phyloP scores from a whole-genome alignment of 2,888 invertebrate genomes.

The Monoplex corrugatus region DNA sequence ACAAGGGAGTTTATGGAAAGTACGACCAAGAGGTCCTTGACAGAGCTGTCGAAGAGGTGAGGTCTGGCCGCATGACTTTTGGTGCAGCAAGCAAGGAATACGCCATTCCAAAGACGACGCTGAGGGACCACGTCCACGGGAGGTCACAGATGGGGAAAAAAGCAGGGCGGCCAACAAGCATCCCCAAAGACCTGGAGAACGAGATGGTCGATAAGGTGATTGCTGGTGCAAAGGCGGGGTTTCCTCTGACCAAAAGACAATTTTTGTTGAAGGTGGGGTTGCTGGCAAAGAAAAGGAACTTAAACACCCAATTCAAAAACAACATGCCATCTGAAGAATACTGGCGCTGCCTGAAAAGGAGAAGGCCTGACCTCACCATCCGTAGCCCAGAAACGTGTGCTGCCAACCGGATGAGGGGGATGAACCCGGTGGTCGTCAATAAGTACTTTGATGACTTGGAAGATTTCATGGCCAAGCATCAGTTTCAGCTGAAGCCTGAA shows the following conservation, averaged over 20 bases:
- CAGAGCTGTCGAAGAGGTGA: neutral
- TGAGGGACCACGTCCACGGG: constrained; percentile 30
- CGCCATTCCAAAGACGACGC: neutral
- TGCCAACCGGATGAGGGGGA: constrained; percentile 18
- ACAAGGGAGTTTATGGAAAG: too few relatives aligned
- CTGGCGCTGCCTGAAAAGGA: too few relatives aligned
- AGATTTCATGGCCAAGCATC: neutral
- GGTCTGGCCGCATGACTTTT: neutral
- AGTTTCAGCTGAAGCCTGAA: constrained; percentile 25
- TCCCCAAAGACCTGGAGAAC: constrained; percentile 26
- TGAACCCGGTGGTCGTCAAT: constrained; percentile 34
- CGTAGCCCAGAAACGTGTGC: constrained; percentile 24
- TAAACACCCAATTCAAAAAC: constrained; percentile 36
- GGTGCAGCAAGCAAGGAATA: constrained; percentile 5
- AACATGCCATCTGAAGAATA: constrained; percentile 36
- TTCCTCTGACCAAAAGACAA: constrained; percentile 46
- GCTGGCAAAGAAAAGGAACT: too few relatives aligned
- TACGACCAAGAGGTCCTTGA: neutral
- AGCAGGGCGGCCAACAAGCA: constrained; percentile 11
- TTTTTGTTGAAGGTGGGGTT: too few relatives aligned
- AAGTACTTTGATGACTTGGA: constrained; percentile 39
- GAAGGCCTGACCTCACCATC: constrained; percentile 45
- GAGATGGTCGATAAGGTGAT: constrained; percentile 36
- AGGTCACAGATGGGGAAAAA: neutral
- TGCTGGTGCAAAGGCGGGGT: constrained; percentile 32